Percentiles rank a stretch among this genome's conserved stretches.
Conservation (phyloP, 2,888 invertebrate genomes). For the Lampropteryx suffumata region DNA sequence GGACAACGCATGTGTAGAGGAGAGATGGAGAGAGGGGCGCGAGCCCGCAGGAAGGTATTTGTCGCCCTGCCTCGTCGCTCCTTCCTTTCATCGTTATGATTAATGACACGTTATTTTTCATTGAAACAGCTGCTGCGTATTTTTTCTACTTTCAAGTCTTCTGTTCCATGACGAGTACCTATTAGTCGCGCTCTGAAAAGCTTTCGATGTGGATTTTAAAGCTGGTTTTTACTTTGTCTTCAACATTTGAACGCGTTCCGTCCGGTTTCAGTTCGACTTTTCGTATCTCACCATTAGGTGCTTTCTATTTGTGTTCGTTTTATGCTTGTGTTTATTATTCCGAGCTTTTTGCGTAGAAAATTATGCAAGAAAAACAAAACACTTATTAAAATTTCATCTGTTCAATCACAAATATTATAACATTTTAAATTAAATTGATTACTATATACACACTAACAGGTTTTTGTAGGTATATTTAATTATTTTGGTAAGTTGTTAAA, state of each 20-base stretch:
- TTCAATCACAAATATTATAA: too few relatives aligned
- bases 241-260: slow-evolving; percentile 44
- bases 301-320: slow-evolving; percentile 35
- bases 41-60: slow-evolving; percentile 66
- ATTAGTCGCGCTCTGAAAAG: slow-evolving; percentile 72
- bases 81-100: slow-evolving; percentile 76
- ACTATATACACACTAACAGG: too few relatives aligned
- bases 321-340: slow-evolving; percentile 33
- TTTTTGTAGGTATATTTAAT: too few relatives aligned
- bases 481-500: too few relatives aligned
- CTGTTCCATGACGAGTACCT: slow-evolving; percentile 71
- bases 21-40: slow-evolving; percentile 22
- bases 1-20: slow-evolving; percentile 47
- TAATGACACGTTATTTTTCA: slow-evolving; percentile 79
- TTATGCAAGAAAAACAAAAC: too few relatives aligned
- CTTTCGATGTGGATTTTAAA: slow-evolving; percentile 64
- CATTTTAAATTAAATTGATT: too few relatives aligned
- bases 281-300: slow-evolving; percentile 35
- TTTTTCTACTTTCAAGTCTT: slow-evolving; percentile 73
- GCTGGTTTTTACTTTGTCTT: slow-evolving; percentile 50
- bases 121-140: slow-evolving; percentile 75
- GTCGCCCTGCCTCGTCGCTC: slow-evolving; percentile 69
- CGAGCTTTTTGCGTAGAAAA: slow-evolving; percentile 12
- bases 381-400: too few relatives aligned
- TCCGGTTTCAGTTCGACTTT: slow-evolving; percentile 44